Evolutionary conservation across 2,888 invertebrate species (phyloP).

Genomic region (Sabellastarte sp.): DNA sequence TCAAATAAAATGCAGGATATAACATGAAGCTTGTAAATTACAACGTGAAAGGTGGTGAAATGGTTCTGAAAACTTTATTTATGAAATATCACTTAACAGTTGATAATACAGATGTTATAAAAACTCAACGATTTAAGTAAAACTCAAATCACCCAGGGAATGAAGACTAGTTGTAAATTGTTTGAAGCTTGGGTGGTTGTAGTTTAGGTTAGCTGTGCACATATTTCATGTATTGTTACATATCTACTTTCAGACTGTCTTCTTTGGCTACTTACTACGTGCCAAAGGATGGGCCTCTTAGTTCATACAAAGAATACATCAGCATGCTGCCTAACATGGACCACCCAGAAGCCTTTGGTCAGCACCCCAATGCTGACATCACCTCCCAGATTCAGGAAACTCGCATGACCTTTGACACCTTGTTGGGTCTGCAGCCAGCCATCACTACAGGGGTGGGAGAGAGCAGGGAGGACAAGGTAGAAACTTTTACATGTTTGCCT

Average conservation of each 20-base stretch:
- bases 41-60: too few relatives aligned
- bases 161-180: too few relatives aligned
- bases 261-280: conserved; percentile 76
- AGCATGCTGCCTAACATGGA: conserved; percentile 76
- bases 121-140: too few relatives aligned
- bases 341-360: conserved; percentile 84
- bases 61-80: too few relatives aligned
- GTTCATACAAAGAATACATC: conserved; percentile 79
- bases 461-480: conserved; percentile 72
- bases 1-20: too few relatives aligned
- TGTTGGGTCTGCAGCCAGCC: conserved; percentile 76
- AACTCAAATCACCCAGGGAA: too few relatives aligned
- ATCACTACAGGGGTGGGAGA: conserved; percentile 60
- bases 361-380: conserved; percentile 87
- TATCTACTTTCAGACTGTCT: conserved; percentile 78
- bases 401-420: conserved; percentile 72
- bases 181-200: too few relatives aligned
- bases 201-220: too few relatives aligned
- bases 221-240: too few relatives aligned
- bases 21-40: too few relatives aligned
- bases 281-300: conserved; percentile 76
- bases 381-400: conserved; percentile 81
- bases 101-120: too few relatives aligned
- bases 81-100: too few relatives aligned
- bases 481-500: background rate